These are phyloP conservation scores for Hucho hucho DNA, from an alignment of 2,113 vertebrate genomes.

Conservation along the genomic window DNA sequence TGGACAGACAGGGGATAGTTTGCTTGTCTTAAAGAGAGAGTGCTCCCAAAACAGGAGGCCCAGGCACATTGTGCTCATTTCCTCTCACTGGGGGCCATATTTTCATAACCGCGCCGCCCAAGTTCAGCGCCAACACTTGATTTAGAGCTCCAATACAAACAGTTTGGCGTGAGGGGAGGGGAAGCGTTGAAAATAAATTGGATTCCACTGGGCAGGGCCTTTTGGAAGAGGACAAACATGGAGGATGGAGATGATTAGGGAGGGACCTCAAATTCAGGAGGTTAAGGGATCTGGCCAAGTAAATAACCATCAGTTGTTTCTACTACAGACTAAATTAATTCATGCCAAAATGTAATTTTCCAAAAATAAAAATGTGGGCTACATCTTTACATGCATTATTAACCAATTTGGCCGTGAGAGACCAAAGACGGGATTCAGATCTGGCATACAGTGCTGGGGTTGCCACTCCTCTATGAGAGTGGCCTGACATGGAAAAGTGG, in stretches of 20 bases:
- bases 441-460: too few relatives aligned
- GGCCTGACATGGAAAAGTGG: too few relatives aligned
- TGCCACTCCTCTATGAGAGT: too few relatives aligned
- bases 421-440: too few relatives aligned
- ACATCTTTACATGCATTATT: too few relatives aligned
- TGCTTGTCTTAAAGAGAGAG: conserved; percentile 60
- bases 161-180: conserved; percentile 53
- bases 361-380: too few relatives aligned
- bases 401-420: too few relatives aligned
- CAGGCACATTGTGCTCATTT: conserved; percentile 71
- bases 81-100: conserved; percentile 74
- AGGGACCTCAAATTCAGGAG: background rate
- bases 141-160: conserved; percentile 76
- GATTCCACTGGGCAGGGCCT: conserved; percentile 54
- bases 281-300: background rate
- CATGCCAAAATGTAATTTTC: too few relatives aligned
- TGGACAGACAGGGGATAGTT: conserved; percentile 42
- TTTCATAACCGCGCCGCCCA: conserved; percentile 75
- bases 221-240: conserved; percentile 50
- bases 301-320: background rate
- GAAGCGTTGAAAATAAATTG: conserved; percentile 67
- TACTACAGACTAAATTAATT: background rate
- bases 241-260: conserved; percentile 35
- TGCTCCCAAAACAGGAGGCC: conserved; percentile 58
- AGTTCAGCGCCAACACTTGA: conserved; percentile 75